Conservation (phyloP, 2,797 vertebrate genomes). For the Crocidura indochinensis region DNA sequence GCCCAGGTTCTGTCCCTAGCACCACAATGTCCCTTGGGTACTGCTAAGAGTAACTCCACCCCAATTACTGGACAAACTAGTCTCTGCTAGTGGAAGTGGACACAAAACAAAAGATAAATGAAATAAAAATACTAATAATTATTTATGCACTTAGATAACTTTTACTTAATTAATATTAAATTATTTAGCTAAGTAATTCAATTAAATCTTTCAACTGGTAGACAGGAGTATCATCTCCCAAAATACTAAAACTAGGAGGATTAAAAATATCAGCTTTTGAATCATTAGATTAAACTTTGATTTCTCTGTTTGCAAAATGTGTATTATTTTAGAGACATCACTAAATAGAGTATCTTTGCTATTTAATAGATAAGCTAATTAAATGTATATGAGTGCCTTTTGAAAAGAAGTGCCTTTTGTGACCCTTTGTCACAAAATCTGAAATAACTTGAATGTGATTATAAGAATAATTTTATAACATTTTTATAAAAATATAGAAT, state of each 20-base stretch:
- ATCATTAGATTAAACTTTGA: constrained; percentile 14
- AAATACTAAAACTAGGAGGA: neutral
- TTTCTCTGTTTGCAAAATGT: neutral
- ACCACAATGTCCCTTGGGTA: no score
- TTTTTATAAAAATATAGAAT: neutral
- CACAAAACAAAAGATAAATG: no score
- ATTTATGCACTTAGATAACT: neutral
- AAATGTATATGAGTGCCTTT: neutral
- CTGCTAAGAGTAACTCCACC: neutral
- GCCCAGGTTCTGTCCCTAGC: no score
- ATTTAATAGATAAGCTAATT: neutral
- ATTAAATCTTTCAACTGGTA: neutral
- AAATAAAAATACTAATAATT: neutral
- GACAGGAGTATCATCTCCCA: neutral
- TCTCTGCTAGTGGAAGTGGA: no score
- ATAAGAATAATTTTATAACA: constrained; percentile 9
- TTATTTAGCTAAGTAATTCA: neutral
- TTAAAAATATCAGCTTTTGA: neutral
- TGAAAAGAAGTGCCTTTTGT: neutral
- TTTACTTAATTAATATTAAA: no score
- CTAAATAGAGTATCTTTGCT: neutral
- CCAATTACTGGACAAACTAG: no score
- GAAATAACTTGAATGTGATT: neutral
- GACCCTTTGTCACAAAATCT: constrained; percentile 5
- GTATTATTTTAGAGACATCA: neutral